Conservation (phyloP, 2,113 vertebrate genomes). For the Mixornis gularis region DNA sequence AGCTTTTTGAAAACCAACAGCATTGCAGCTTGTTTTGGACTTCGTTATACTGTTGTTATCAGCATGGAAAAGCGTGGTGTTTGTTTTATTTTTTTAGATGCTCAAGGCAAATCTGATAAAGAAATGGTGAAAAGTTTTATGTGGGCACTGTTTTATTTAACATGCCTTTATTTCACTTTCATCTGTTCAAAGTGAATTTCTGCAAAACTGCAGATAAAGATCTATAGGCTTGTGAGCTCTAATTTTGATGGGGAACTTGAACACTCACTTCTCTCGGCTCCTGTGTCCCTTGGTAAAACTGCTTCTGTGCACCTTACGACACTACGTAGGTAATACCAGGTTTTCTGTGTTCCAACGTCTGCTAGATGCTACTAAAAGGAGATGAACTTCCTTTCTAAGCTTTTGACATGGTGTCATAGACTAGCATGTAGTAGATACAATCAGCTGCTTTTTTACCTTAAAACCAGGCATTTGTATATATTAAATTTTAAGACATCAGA, state of each 20-base stretch:
- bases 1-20: slow-evolving; percentile 80
- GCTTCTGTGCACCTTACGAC: slow-evolving; percentile 72
- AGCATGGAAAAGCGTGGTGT: slow-evolving; percentile 78
- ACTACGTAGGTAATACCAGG: slow-evolving; percentile 67
- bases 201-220: slow-evolving; percentile 58
- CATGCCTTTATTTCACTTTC: slow-evolving; percentile 70
- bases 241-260: slow-evolving; percentile 55
- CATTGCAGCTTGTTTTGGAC: slow-evolving; percentile 82
- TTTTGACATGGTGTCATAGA: slow-evolving; percentile 76
- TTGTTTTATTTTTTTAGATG: slow-evolving; percentile 69
- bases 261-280: slow-evolving; percentile 65
- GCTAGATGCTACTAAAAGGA: slow-evolving; percentile 81
- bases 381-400: slow-evolving; percentile 74
- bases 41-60: slow-evolving; percentile 75
- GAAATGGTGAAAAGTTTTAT: slow-evolving; percentile 54
- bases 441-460: slow-evolving; percentile 74
- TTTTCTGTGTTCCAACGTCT: slow-evolving; percentile 69
- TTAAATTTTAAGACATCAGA: slow-evolving; percentile 54
- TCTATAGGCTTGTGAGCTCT: slow-evolving; percentile 57
- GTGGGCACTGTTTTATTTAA: slow-evolving; percentile 70
- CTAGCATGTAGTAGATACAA: slow-evolving; percentile 79
- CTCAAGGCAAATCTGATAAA: slow-evolving; percentile 65
- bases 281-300: slow-evolving; percentile 67
- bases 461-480: slow-evolving; percentile 73
- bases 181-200: slow-evolving; percentile 60